Percentiles rank a stretch among this genome's conserved stretches.
Evolutionary conservation across 2,888 invertebrate genomes (phyloP).

Genomic region (Nebria salina): DNA sequence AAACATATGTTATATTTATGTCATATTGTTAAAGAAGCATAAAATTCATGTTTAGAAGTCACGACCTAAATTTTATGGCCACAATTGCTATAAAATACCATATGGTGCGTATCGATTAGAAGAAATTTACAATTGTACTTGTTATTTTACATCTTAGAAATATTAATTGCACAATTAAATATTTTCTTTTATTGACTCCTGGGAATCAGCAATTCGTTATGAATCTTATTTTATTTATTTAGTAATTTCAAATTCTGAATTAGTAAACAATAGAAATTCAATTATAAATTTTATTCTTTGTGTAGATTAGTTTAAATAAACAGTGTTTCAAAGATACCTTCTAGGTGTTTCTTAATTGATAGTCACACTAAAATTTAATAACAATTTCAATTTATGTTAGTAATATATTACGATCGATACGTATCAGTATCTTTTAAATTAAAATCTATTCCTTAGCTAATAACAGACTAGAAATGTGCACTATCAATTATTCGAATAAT

Average conservation of each 20-base stretch:
- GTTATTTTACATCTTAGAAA: background rate
- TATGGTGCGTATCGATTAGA: background rate
- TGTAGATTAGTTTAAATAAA: background rate
- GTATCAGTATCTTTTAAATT: background rate
- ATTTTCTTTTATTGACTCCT: too few species aligned
- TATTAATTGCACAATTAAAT: background rate
- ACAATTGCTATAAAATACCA: background rate
- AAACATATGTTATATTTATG: slow-evolving; percentile 8
- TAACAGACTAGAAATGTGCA: background rate
- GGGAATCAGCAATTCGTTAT: too few species aligned
- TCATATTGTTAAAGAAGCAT: slow-evolving; percentile 8
- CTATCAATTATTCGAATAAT: background rate
- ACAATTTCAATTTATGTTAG: background rate
- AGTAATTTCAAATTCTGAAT: background rate
- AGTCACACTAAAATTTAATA: background rate
- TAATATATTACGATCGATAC: background rate
- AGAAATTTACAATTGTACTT: background rate
- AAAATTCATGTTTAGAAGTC: slow-evolving; percentile 6
- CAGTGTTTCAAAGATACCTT: background rate
- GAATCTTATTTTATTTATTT: too few species aligned
- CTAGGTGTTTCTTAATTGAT: background rate
- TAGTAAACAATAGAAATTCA: too few species aligned
- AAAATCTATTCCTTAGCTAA: slow-evolving; percentile 10
- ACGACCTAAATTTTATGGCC: slow-evolving; percentile 2
- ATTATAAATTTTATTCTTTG: too few species aligned